Conservation (phyloP, 2,113 vertebrate species). For the Zingel zingel region DNA sequence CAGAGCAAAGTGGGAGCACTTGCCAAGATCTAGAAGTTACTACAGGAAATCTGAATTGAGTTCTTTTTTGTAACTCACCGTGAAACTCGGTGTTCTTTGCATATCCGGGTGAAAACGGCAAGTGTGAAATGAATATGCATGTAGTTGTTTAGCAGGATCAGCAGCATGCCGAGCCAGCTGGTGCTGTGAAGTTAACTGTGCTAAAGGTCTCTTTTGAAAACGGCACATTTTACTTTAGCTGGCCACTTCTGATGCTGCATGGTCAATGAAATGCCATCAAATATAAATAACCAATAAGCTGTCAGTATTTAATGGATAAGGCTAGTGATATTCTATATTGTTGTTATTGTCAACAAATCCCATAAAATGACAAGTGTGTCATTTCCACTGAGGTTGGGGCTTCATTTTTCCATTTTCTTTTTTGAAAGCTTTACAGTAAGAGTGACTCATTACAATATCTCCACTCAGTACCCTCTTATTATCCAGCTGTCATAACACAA, state of each 20-base stretch:
- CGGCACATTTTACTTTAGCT: conserved; percentile 26
- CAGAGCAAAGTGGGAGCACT: conserved; percentile 6
- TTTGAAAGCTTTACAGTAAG: not conserved
- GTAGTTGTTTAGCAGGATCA: conserved; percentile 50
- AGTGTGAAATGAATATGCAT: conserved; percentile 68
- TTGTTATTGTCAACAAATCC: not conserved
- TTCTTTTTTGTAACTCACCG: not conserved
- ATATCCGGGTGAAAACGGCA: conserved; percentile 29
- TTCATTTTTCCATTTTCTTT: not conserved
- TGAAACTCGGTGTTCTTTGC: conserved; percentile 56
- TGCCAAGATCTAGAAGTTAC: conserved; percentile 4
- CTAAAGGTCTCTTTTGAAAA: conserved; percentile 46
- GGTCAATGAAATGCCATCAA: conserved; percentile 1
- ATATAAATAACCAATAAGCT: conserved; percentile 5
- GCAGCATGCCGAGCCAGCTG: conserved; percentile 68
- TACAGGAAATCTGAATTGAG: conserved; percentile 5
- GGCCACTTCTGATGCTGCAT: conserved; percentile 25
- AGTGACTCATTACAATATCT: not conserved
- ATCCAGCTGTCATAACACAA: not conserved
- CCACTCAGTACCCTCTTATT: not conserved
- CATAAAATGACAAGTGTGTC: not conserved
- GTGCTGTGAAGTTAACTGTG: conserved; percentile 60
- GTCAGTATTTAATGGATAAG: not conserved
- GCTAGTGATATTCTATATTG: not conserved
- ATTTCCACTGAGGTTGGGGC: not conserved